phyloP scores from a whole-genome alignment of 2,797 vertebrate species.

The Acestrorhynchus altus region DNA sequence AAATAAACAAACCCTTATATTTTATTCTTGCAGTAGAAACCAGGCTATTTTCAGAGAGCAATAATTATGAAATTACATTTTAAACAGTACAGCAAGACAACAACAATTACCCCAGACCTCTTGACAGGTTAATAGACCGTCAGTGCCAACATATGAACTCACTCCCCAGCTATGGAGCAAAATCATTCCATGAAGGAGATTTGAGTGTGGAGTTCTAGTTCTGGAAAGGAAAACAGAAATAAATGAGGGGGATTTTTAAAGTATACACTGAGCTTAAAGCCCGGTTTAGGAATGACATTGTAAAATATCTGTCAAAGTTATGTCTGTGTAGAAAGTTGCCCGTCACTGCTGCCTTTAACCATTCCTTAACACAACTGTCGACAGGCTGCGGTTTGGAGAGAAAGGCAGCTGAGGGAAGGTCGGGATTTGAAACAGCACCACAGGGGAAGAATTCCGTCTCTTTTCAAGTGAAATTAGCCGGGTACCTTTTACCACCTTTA shows the following conservation, averaged over 20 bases:
- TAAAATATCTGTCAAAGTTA: conserved; percentile 32
- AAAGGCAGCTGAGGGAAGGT: background rate
- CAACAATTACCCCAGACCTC: too few relatives aligned
- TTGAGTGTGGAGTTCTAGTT: background rate
- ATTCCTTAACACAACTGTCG: background rate
- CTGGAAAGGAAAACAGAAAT: background rate
- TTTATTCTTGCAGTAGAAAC: too few relatives aligned
- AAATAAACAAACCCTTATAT: too few relatives aligned
- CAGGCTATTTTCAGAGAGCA: too few relatives aligned
- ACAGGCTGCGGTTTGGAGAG: background rate
- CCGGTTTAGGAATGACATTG: conserved; percentile 13
- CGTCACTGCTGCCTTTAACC: conserved; percentile 10
- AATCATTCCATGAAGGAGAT: background rate
- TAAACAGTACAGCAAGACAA: too few relatives aligned
- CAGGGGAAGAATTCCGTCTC: background rate
- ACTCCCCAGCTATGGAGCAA: background rate
- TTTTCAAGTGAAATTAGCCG: conserved; percentile 1
- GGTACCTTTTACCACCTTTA: conserved; percentile 25
- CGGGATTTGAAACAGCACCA: background rate
- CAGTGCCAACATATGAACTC: background rate
- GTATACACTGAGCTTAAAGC: background rate
- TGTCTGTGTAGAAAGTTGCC: background rate
- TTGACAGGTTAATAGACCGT: background rate
- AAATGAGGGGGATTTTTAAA: background rate
- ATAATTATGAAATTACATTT: too few relatives aligned